phyloP scores from a whole-genome alignment of 2,888 invertebrate genomes.

The Xestobium rufovillosum region DNA sequence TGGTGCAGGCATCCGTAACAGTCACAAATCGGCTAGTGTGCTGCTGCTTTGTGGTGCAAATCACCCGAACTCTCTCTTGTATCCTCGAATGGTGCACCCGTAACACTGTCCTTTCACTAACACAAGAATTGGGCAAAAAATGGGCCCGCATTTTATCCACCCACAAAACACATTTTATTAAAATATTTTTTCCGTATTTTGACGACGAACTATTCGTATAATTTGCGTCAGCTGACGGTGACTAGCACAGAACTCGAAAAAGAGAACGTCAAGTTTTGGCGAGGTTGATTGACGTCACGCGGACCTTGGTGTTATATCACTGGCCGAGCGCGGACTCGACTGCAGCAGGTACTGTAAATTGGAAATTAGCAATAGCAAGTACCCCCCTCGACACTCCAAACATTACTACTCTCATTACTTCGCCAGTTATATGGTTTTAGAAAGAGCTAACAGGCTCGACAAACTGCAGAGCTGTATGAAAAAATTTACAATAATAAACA shows the following conservation, averaged over 20 bases:
- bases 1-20: constrained; percentile 37
- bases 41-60: constrained; percentile 41
- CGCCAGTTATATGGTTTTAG: too few species aligned
- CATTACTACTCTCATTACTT: too few species aligned
- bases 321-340: neutral
- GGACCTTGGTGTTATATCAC: constrained; percentile 3
- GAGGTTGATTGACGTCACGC: constrained; percentile 1
- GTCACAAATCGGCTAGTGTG: constrained; percentile 41
- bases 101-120: constrained; percentile 38
- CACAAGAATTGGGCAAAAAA: constrained; percentile 19
- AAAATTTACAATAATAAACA: too few species aligned
- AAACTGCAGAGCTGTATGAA: too few species aligned
- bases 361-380: too few species aligned
- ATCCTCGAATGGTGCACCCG: constrained; percentile 38
- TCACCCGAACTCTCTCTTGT: constrained; percentile 39
- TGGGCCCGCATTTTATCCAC: too few species aligned
- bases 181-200: too few species aligned
- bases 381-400: too few species aligned
- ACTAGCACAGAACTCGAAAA: neutral
- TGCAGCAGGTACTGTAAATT: neutral
- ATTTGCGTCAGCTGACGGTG: neutral
- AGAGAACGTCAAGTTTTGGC: neutral
- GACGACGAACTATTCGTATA: constrained; percentile 1
- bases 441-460: too few species aligned
- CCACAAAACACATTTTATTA: too few species aligned